A percentile compares a stretch with the other conserved stretches of the same genome.
Evolutionary conservation across 2,113 vertebrate genomes (phyloP).

Genomic region (Turnix velox): DNA sequence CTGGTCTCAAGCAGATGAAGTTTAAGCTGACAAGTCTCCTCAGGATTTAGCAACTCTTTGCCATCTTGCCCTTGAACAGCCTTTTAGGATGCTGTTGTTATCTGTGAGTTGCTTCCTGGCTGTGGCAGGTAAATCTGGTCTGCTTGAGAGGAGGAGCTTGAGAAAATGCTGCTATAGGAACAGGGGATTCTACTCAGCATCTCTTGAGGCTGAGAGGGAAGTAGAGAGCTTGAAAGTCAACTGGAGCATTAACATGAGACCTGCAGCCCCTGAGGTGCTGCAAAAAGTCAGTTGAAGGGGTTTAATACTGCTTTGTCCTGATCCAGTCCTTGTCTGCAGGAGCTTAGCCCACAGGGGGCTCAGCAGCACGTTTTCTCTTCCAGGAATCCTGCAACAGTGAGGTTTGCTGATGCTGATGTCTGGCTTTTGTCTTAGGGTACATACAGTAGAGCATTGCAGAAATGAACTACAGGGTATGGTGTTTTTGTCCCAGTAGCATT

Average conservation of each 20-base stretch:
- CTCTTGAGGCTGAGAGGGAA: background rate
- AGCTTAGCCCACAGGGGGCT: background rate
- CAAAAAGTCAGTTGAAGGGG: background rate
- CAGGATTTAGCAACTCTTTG: background rate
- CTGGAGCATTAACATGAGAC: background rate
- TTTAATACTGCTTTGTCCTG: background rate
- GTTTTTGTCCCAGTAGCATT: background rate
- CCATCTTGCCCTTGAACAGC: background rate
- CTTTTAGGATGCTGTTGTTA: background rate
- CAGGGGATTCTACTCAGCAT: rapidly evolving
- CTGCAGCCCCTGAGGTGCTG: background rate
- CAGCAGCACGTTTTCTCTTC: background rate
- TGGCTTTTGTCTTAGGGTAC: background rate
- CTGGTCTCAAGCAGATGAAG: background rate
- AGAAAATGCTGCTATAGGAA: background rate
- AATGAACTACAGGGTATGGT: background rate
- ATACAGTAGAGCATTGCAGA: background rate
- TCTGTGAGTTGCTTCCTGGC: background rate
- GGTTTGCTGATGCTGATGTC: background rate
- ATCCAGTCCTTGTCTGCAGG: background rate
- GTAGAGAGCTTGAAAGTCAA: background rate
- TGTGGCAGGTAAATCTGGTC: background rate
- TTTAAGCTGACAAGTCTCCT: background rate
- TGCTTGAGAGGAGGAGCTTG: background rate
- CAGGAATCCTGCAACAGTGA: background rate